Evolutionary conservation across 2,797 vertebrate species (phyloP), one percentile per base, ranked within the genome.

Genomic region (Fistularia tabacaria): DNA sequence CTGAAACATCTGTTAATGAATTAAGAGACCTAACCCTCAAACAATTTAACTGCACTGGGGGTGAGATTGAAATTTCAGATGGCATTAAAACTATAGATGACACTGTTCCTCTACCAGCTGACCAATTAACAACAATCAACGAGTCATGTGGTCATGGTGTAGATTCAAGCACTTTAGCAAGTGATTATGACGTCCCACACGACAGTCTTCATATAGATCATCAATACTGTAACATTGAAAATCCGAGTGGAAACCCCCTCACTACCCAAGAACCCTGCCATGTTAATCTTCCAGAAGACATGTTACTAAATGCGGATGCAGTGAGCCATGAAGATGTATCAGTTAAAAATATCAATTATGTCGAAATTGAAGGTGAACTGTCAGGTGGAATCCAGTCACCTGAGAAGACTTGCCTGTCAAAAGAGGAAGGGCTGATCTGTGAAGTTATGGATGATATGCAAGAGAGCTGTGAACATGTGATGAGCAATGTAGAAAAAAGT

Each of bases 11-110:
- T 42, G 1, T 46, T 9, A 37, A 50, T 14, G 51, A 38, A 38
- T 14, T 12, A 11, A 63, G 8, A 13, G 67, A 86, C 8, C 10
- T 81, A 37, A 88, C 78, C 8, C 80, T 84, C 5, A 83, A 86
- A 69, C 71, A 71, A 11, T 65, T 87, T 36, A 56, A 66, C 66
- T 87, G 81, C 66, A 57, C 60, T 8, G 89, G 85, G n/a, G 72
- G 72, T 6, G 84, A 85, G 62, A 48, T 82, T 36, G 82, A 88
- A 64, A 60, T 84, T 43, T 66, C 57, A 49, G 67, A 81, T 14
- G 13, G 37, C 1, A 52, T 56, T 11, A 44, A 39, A n/a, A 15
- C 44, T 25, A 13, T 47, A 37, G 71, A 84, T n/a, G 57, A 69
- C 25, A 77, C 76, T 0, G 11, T 80, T 64, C 59, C 73, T 64